Base-by-base conservation (phyloP, 2,888 invertebrate genomes). In the Deilephila elpenor region DNA sequence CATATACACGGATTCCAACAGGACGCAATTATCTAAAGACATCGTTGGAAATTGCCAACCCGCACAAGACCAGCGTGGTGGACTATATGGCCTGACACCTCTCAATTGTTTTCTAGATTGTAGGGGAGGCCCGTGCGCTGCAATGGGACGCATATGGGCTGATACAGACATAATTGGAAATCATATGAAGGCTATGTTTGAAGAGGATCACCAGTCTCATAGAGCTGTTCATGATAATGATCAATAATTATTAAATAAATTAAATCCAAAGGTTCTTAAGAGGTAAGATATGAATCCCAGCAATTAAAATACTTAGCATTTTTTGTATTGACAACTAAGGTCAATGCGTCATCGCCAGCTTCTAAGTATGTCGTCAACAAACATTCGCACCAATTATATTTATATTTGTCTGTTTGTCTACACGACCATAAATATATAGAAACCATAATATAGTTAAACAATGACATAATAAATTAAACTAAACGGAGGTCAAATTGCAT, bases 381-480 rank as follows among this genome's bases (percentile, higher is more conserved):
- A 25, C 67, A 25, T 29, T 67, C 25, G 17, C 51, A 67, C 67
- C 64, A 44, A 25, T 3, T 25, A 20, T 4, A n/a, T 20, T 60
- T 60, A 20, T 64, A 64, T 67, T 51, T 17, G 14, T 44, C 14
- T 29, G 8, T 67, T 51, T 29, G 8, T 67, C 17, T 67, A 44
- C 2, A 17, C 25, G 17, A 29, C 44, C 6, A 25, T 51, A 25
- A 67, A 67, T 56, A 44, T 14, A 64, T 17, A 44, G 14, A 60
- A 67, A 44, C 29, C 20, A 67, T 44, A 29, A 51, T 67, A 73
- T 64, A 71, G 56, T 44, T n/a, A 56, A 71, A 70, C 73, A 71
- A 74, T 70, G 67, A 67, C 59, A 70, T 70, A 72, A 71, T 44
- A 61, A 44, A 32, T 60, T 59, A 71, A 71, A 71, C 71, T 59